Evolutionary conservation across 2,888 invertebrate species (phyloP), one percentile per base, ranked within the genome.

Genomic region (Sussaba pulchella): DNA sequence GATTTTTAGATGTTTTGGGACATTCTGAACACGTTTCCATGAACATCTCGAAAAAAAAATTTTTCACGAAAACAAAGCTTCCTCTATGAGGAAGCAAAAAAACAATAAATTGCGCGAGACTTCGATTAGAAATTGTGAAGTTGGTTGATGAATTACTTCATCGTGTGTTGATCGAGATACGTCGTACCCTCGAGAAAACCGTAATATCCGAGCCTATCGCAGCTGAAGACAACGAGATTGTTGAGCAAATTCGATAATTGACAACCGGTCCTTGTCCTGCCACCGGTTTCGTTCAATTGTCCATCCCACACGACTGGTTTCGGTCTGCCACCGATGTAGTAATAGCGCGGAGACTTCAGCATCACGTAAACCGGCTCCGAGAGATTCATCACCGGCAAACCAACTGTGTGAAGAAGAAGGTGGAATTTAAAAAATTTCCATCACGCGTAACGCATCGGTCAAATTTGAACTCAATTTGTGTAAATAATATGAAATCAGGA

Each of bases 141-240:
- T n/a, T 10, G 12, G 6, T 54, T 26, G 10, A n/a, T n/a, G n/a
- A 26, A 61, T 26, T 86, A 92, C 91, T 86, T 89, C 71, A 86
- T 89, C 0, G 93, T 93, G 2, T 94, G 93, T 83, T 93, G 93
- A 77, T 94, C 93, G 9, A 94, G 93, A 0, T 94, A 94, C 75
- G 94, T 94, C 0, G 94, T 94, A 85, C 95, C 95, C 91, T 97
- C 97, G 14, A 97, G 91, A 0, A 98, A 93, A 0, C 96, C 97
- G 85, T 97, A 98, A 91, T 97, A 97, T 0, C 97, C 97, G 9
- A 97, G 93, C 79, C 95, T 95, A 76, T 95, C 94, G 92, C 98
- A 98, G 78, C 95, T 95, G 88, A 98, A 97, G 81, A 96, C 95
- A 64, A 97, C 93, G 89, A 96, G 93, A 26, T 95, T 95, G 80